Evolutionary conservation across 1,140 invertebrate genomes (phyloP), one percentile per base, ranked within the genome.

Genomic region (Drosophila subpulchrella): DNA sequence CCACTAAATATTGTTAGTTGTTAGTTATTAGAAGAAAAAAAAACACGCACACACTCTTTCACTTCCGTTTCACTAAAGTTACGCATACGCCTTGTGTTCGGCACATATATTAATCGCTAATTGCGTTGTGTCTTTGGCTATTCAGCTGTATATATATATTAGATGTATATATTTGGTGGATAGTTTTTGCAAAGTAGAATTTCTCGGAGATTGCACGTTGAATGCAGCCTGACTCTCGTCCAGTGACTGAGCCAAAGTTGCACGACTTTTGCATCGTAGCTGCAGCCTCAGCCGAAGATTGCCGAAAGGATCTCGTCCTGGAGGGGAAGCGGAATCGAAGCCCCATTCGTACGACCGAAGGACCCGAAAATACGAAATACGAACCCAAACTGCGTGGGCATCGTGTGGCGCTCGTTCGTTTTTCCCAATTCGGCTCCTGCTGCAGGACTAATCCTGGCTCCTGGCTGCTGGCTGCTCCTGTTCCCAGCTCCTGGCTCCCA

Each of bases 221-320:
- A 84, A 88, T 86, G 83, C 83, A 83, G 80, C 20, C 67, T 73
- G 84, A 86, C 73, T 63, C 59, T 89, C 85, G 84, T 90, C 84
- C 68, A 78, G 58, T 77, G 74, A 88, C 84, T 86, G 83, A 73
- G 48, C 60, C 79, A 56, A 68, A 15, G 66, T 54, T 88, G 83
- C 84, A 89, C 54, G 70, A 46, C 50, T 73, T 79, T 83, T 82
- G 80, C 80, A 79, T 80, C 55, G 77, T 42, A 48, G 75, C 65
- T 88, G 84, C 83, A 89, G 17, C 51, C 71, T 54, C 42, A 17
- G 50, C 78, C 62, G 48, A 62, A 61, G 51, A 41, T 20, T 12
- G 42, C 65, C 66, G 66, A 58, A 12, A 57, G 44, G 67, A 57
- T 46, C 15, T 72, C 68, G 66, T 72, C 46, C 36, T 13, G 65